phyloP scores from a whole-genome alignment of 2,797 vertebrate species.

The Chaenodraco wilsoni region DNA sequence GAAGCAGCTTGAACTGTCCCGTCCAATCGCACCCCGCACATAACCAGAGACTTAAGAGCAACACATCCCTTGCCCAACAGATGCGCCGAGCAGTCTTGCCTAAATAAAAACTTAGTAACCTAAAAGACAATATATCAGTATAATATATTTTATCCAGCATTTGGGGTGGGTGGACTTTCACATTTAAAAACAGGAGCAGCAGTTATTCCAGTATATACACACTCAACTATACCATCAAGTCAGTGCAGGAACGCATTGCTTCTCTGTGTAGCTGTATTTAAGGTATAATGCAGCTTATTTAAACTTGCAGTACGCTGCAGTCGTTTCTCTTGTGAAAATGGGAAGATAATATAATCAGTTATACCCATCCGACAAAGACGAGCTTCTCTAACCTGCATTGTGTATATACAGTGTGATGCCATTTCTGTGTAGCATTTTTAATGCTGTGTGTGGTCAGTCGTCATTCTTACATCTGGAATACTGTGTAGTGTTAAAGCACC shows the following conservation, averaged over 20 bases:
- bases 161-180: constrained; percentile 75
- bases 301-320: constrained; percentile 69
- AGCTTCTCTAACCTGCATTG: constrained; percentile 81
- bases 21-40: constrained; percentile 88
- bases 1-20: constrained; percentile 93
- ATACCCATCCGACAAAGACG: constrained; percentile 70
- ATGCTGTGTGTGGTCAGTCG: constrained; percentile 77
- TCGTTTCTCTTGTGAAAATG: constrained; percentile 70
- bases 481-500: constrained; percentile 79
- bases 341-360: constrained; percentile 75
- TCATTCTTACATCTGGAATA: constrained; percentile 81
- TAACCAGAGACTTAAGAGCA: constrained; percentile 86
- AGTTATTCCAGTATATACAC: constrained; percentile 80
- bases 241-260: constrained; percentile 83
- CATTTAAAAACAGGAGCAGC: constrained; percentile 73
- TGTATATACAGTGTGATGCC: constrained; percentile 83
- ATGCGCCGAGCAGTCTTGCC: constrained; percentile 84
- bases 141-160: constrained; percentile 82
- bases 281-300: constrained; percentile 77
- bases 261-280: constrained; percentile 79
- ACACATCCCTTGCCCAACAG: constrained; percentile 83
- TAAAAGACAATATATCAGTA: constrained; percentile 82
- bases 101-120: constrained; percentile 86
- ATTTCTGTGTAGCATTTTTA: constrained; percentile 84
- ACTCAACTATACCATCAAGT: constrained; percentile 70